phyloP scores from a whole-genome alignment of 1,140 invertebrate genomes.

The Macrostomum lignano region DNA sequence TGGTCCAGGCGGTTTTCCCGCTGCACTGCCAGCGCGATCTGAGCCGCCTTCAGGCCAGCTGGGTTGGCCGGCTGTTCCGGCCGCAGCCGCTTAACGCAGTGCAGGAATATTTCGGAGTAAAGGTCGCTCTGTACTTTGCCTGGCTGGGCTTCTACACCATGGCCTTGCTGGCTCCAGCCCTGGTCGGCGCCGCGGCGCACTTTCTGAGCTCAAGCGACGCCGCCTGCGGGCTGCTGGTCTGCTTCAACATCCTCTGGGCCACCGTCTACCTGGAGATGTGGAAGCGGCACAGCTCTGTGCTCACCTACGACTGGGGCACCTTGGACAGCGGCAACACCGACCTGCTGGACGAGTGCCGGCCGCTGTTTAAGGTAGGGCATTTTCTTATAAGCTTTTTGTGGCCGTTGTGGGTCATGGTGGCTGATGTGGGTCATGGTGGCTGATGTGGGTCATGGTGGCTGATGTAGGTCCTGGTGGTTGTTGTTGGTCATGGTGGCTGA shows the following conservation, averaged over 20 bases:
- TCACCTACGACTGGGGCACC: slow-evolving; percentile 53
- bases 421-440: too few species aligned
- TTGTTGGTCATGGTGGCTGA: too few species aligned
- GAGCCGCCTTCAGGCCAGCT: slow-evolving; percentile 44
- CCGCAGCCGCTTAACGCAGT: slow-evolving; percentile 49
- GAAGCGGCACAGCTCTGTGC: slow-evolving; percentile 43
- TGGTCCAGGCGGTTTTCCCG: slow-evolving; percentile 63
- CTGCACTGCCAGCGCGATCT: slow-evolving; percentile 50
- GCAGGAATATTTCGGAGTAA: slow-evolving; percentile 47
- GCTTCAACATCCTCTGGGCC: slow-evolving; percentile 75
- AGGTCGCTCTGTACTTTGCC: slow-evolving; percentile 50
- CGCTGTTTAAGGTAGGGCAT: slow-evolving; percentile 46
- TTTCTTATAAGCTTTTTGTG: slow-evolving; percentile 4
- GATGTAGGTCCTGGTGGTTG: too few species aligned
- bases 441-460: too few species aligned
- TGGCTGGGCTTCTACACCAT: slow-evolving; percentile 46
- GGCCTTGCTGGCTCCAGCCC: slow-evolving; percentile 38
- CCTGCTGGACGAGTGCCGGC: slow-evolving; percentile 54
- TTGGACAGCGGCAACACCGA: slow-evolving; percentile 53
- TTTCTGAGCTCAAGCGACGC: slow-evolving; percentile 45
- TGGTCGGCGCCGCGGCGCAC: slow-evolving; percentile 32
- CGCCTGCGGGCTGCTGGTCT: slow-evolving; percentile 60
- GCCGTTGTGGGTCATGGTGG: background rate
- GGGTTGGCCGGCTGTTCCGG: slow-evolving; percentile 55
- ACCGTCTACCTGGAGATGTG: slow-evolving; percentile 47